A percentile compares a stretch with the other conserved stretches of the same genome.
Evolutionary conservation across 1,140 invertebrate species (phyloP).

Genomic region (Hyphantria cunea): DNA sequence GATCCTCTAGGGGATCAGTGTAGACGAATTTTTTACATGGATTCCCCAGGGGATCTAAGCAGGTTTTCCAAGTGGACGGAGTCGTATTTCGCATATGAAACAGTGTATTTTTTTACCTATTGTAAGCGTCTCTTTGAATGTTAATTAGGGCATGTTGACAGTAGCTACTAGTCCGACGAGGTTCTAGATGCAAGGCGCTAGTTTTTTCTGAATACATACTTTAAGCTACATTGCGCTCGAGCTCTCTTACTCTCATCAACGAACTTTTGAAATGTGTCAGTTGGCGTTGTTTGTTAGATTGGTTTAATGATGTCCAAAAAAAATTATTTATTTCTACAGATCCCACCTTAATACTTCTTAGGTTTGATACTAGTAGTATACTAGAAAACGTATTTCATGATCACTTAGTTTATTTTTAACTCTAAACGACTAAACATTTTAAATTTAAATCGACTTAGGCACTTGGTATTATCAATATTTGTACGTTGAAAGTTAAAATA

Average conservation of each 20-base stretch:
- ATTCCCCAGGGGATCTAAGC: too few relatives aligned
- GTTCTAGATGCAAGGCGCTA: conserved; percentile 20
- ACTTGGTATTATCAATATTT: background rate
- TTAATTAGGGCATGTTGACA: conserved; percentile 27
- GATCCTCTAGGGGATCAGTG: too few relatives aligned
- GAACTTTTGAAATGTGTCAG: background rate
- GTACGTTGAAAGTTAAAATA: background rate
- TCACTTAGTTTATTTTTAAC: too few relatives aligned
- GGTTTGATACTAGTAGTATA: too few relatives aligned
- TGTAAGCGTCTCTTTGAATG: background rate
- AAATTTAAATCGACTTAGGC: too few relatives aligned
- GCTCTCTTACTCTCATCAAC: conserved; percentile 13
- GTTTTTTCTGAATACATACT: conserved; percentile 30
- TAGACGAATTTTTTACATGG: too few relatives aligned
- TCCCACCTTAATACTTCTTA: too few relatives aligned
- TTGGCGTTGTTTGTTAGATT: too few relatives aligned
- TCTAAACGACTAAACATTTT: too few relatives aligned
- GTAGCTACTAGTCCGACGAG: conserved; percentile 14
- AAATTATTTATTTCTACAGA: too few relatives aligned
- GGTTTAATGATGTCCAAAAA: conserved; percentile 25
- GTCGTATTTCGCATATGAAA: background rate
- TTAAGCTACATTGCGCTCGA: conserved; percentile 21
- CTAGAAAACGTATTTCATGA: too few relatives aligned
- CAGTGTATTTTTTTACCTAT: conserved; percentile 1
- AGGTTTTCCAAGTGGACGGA: too few relatives aligned